Evolutionary conservation across 2,797 vertebrate genomes (phyloP), one percentile per base, ranked within the genome.

Genomic region (Gymnocypris eckloni): DNA sequence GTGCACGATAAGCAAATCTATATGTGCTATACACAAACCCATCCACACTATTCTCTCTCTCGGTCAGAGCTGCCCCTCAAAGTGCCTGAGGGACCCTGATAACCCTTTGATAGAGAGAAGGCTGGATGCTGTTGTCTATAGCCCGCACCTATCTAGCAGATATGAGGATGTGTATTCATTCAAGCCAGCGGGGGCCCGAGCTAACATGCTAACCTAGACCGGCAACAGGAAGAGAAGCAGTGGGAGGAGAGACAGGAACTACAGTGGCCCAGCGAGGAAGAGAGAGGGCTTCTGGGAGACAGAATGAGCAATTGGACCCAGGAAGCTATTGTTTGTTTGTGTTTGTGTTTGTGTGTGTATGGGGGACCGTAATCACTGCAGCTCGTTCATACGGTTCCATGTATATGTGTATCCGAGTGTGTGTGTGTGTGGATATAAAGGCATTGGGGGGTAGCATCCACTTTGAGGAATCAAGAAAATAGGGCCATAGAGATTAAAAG

Each of bases 101-200:
- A 94, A 95, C 93, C 92, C 94, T 95, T 94, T 95, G 94, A 95
- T 94, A 93, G 93, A 94, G 93, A 94, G 92, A 89, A 92, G 84
- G 33, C 88, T 91, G 92, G 92, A 95, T 94, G 94, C 93, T 95
- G 94, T 94, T 92, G 93, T 94, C 93, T 94, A 92, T 91, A 93
- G 91, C 92, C 92, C 91, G 92, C 90, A 95, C 94, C 95, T 94
- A 28, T 93, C 92, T 89, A 92, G 94, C 92, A 93, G 92, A 93
- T 93, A 93, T 94, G 93, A 94, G 94, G 94, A 94, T 93, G 93
- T 94, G 94, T 93, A 93, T 92, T 92, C 92, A 93, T 91, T 90
- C 92, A 90, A 90, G 93, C 92, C 93, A 93, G 93, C 92, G 56
- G 94, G 93, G 91, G 91, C 86, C 93, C 87, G 86, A 89, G 90